Evolutionary conservation across 2,888 invertebrate species (phyloP).

Genomic region (Saturnia japonica): DNA sequence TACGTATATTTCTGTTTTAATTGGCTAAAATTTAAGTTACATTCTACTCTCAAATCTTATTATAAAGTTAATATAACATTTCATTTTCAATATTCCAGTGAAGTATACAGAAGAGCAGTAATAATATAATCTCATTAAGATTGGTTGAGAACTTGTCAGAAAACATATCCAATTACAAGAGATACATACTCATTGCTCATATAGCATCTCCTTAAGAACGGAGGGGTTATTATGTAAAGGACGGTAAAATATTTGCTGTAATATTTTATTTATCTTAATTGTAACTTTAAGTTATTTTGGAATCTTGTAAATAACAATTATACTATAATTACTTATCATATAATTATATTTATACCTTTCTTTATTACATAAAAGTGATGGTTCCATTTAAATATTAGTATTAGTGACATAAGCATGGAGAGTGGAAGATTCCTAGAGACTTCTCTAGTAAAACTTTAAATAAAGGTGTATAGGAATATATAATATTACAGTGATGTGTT

Average conservation of each 20-base stretch:
- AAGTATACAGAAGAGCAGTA: constrained; percentile 20
- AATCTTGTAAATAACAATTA: not conserved
- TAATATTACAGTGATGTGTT: too few relatives aligned
- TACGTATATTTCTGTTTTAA: not conserved
- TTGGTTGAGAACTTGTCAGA: constrained; percentile 18
- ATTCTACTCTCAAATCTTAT: not conserved
- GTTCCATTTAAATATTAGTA: not conserved
- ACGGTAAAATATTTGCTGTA: not conserved
- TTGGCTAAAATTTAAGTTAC: not conserved
- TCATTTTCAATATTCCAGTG: constrained; percentile 5
- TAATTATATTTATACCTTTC: not conserved
- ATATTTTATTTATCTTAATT: not conserved
- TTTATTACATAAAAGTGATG: not conserved
- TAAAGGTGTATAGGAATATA: not conserved
- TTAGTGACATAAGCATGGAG: too few relatives aligned
- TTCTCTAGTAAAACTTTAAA: not conserved
- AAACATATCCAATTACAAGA: constrained; percentile 34
- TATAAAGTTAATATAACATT: not conserved
- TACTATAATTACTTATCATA: not conserved
- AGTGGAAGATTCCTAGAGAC: not conserved
- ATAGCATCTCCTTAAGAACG: not conserved
- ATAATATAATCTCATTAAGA: constrained; percentile 19
- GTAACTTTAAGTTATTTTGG: not conserved
- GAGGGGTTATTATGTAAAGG: constrained; percentile 5
- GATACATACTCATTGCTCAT: constrained; percentile 9